These are phyloP conservation scores for Cheirogaleus major DNA, from an alignment of 2,797 vertebrate genomes.

Conservation along the genomic window DNA sequence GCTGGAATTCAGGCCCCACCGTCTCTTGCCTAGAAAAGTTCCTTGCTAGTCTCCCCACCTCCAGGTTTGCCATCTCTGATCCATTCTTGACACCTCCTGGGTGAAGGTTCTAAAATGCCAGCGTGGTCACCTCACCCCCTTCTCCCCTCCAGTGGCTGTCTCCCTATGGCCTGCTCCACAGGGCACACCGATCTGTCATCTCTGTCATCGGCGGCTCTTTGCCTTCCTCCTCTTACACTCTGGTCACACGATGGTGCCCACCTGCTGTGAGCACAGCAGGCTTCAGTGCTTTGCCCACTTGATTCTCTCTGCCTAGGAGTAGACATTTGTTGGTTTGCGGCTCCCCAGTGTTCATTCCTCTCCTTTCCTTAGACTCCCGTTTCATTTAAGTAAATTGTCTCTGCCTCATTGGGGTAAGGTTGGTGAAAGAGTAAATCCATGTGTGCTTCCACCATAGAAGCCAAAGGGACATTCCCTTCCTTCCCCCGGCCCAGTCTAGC, in stretches of 20 bases:
- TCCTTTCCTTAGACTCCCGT: background rate
- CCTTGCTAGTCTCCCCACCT: background rate
- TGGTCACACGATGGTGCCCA: background rate
- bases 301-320: background rate
- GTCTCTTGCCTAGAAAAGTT: background rate
- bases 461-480: constrained; percentile 24
- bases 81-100: background rate
- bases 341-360: background rate
- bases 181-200: background rate
- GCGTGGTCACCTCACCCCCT: background rate
- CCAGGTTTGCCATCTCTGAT: background rate
- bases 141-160: background rate
- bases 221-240: background rate
- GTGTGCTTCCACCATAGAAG: background rate
- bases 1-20: background rate
- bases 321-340: background rate
- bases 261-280: background rate
- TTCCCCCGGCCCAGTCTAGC: background rate
- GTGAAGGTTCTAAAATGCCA: background rate
- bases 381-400: constrained; percentile 21
- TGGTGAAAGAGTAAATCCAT: background rate
- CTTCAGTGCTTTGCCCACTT: background rate
- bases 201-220: background rate
- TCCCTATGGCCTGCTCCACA: background rate
- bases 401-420: background rate